Evolutionary conservation across 2,888 invertebrate species (phyloP).

Genomic region (Leucozona laternaria): DNA sequence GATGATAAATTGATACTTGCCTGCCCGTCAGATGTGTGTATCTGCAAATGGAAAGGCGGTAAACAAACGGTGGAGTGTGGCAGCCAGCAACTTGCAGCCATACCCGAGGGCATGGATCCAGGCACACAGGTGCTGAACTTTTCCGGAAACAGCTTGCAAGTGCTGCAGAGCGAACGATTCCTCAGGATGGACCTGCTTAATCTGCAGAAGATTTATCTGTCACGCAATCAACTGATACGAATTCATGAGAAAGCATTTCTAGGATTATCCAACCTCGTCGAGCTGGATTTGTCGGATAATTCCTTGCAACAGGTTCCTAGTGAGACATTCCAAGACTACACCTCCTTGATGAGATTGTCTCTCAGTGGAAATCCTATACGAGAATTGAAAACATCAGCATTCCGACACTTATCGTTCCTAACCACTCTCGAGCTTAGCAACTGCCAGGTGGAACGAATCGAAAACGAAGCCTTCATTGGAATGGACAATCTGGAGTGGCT

Average conservation of each 20-base stretch:
- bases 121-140: conserved; percentile 95
- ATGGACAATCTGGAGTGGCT: conserved; percentile 93
- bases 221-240: conserved; percentile 90
- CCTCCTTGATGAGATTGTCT: conserved; percentile 92
- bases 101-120: conserved; percentile 91
- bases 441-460: conserved; percentile 91
- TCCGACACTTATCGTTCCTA: conserved; percentile 90
- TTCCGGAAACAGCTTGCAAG: conserved; percentile 92
- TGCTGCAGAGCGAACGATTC: conserved; percentile 91
- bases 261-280: conserved; percentile 93
- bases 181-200: conserved; percentile 91
- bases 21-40: conserved; percentile 90
- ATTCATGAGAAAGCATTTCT: conserved; percentile 92
- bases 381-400: conserved; percentile 88
- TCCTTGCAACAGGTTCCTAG: conserved; percentile 91
- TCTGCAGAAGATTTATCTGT: conserved; percentile 93
- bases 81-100: conserved; percentile 89
- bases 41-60: conserved; percentile 96
- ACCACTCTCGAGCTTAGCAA: conserved; percentile 92
- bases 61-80: conserved; percentile 96
- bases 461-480: conserved; percentile 92
- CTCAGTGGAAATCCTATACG: conserved; percentile 93
- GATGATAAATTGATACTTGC: conserved; percentile 76
- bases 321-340: conserved; percentile 90
- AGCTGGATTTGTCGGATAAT: conserved; percentile 94